A percentile compares a stretch with the other conserved stretches of the same genome.
Evolutionary conservation across 2,888 invertebrate species (phyloP).

Genomic region (Cataglyphis rosenhaueri): DNA sequence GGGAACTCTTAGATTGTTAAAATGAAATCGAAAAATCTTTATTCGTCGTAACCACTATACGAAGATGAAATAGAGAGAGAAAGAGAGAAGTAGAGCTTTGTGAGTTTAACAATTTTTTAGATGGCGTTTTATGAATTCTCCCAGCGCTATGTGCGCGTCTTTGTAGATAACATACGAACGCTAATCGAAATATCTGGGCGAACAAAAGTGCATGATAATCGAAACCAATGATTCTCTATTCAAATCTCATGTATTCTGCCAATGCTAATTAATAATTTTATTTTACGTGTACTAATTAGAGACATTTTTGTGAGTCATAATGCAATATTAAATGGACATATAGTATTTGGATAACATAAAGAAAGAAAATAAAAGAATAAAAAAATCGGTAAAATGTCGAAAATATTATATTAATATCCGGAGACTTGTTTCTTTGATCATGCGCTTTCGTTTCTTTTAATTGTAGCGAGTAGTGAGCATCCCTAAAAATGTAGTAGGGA

Average conservation of each 20-base stretch:
- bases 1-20: constrained; percentile 12
- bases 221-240: background rate
- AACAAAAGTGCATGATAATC: constrained; percentile 34
- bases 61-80: background rate
- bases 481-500: constrained; percentile 49
- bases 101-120: constrained; percentile 6
- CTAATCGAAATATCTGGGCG: constrained; percentile 34
- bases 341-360: background rate
- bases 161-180: constrained; percentile 40
- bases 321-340: background rate
- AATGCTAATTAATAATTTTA: background rate
- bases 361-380: background rate
- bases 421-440: constrained; percentile 14
- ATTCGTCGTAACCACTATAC: background rate
- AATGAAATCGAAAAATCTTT: background rate
- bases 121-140: constrained; percentile 26
- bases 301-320: background rate
- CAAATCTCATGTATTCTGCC: background rate
- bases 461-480: constrained; percentile 45
- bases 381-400: background rate
- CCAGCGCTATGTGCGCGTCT: constrained; percentile 34
- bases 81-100: constrained; percentile 1
- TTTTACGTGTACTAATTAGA: background rate
- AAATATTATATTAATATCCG: background rate
- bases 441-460: constrained; percentile 40